phyloP scores from a whole-genome alignment of 2,888 invertebrate genomes.

The Agrochola lychnidis region DNA sequence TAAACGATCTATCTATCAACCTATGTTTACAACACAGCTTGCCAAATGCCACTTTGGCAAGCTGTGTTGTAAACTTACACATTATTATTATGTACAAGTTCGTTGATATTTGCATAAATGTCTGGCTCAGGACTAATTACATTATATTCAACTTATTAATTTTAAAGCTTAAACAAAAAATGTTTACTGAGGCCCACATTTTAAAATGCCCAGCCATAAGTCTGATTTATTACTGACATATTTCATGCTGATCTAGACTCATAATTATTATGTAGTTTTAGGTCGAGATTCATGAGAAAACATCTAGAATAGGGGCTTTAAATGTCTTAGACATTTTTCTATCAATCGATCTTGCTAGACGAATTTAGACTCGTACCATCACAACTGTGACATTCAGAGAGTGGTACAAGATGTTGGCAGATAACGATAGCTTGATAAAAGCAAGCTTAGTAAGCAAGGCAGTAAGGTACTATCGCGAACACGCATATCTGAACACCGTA shows the following conservation, averaged over 20 bases:
- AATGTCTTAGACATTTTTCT: conserved; percentile 12
- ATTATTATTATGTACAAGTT: conserved; percentile 28
- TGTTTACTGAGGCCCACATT: background rate
- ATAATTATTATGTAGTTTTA: conserved; percentile 14
- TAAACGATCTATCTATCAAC: no score
- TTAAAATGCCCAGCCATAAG: background rate
- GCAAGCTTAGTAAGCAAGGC: conserved; percentile 5
- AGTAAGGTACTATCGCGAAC: background rate
- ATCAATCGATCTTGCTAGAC: background rate
- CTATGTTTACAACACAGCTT: no score
- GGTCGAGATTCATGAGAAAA: conserved; percentile 5
- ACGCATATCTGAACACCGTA: no score
- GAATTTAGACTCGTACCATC: background rate
- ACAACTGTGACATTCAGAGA: conserved; percentile 3
- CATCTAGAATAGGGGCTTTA: background rate
- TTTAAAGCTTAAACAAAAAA: background rate
- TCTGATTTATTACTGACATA: conserved; percentile 18
- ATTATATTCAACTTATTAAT: conserved; percentile 3
- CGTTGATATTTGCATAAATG: conserved; percentile 37
- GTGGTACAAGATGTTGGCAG: conserved; percentile 21
- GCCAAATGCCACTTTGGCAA: no score
- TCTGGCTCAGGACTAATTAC: conserved; percentile 27
- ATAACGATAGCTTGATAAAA: conserved; percentile 20
- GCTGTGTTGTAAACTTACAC: conserved; percentile 14
- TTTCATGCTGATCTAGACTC: conserved; percentile 26